Percentiles rank a stretch among this genome's conserved stretches.
Conservation (phyloP, 2,888 invertebrate species). For the Deroplatys truncata region DNA sequence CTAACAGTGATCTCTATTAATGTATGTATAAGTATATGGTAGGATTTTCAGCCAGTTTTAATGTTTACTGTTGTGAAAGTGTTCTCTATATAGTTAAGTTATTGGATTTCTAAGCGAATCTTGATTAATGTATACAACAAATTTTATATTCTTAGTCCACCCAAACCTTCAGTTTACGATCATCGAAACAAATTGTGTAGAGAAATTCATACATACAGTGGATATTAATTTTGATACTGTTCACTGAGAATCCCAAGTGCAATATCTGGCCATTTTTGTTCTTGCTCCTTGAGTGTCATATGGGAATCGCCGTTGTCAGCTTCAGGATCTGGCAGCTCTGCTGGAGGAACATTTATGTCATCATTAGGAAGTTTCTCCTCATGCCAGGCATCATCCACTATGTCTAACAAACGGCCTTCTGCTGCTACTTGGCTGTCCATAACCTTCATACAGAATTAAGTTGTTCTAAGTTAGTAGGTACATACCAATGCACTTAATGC, state of each 20-base stretch:
- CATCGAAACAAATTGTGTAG: no score
- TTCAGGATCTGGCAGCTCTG: constrained; percentile 88
- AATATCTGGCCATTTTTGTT: constrained; percentile 67
- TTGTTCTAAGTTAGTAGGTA: no score
- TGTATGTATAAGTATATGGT: no score
- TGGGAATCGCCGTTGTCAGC: constrained; percentile 89
- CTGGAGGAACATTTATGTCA: constrained; percentile 77
- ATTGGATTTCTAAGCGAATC: no score
- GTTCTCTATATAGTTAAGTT: no score
- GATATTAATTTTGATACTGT: constrained; percentile 43
- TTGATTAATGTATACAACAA: no score
- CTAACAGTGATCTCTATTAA: no score
- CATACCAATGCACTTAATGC: no score
- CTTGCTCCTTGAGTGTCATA: constrained; percentile 83
- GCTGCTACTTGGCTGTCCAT: constrained; percentile 77
- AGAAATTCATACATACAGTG: background rate
- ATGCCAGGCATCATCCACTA: constrained; percentile 85
- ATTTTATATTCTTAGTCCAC: no score
- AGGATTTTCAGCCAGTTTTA: no score
- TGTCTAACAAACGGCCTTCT: constrained; percentile 70
- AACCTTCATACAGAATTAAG: constrained; percentile 32
- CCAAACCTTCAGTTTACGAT: no score
- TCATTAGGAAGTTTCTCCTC: constrained; percentile 78
- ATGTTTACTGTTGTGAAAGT: no score
- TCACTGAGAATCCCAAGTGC: constrained; percentile 52